A percentile compares a stretch with the other conserved stretches of the same genome.
phyloP scores from a whole-genome alignment of 2,113 vertebrate species.

The Coptodon bakossiorum region DNA sequence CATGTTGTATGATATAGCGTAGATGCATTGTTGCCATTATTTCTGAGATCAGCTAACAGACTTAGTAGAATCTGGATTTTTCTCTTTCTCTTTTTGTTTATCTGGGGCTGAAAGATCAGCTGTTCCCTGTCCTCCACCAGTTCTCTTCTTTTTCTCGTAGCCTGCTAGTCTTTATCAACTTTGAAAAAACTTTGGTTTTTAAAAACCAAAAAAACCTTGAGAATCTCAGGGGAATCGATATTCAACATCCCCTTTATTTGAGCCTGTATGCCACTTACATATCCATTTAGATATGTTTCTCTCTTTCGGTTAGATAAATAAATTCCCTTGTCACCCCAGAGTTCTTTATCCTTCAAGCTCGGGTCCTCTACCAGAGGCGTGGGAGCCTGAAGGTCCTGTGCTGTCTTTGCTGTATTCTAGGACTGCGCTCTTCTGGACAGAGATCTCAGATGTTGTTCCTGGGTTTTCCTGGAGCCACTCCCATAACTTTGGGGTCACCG shows the following conservation, averaged over 20 bases:
- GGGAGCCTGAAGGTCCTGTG: background rate
- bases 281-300: accelerated
- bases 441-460: background rate
- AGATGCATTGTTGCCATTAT: background rate
- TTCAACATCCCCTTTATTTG: background rate
- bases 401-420: background rate
- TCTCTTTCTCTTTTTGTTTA: background rate
- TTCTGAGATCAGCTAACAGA: background rate
- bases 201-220: accelerated
- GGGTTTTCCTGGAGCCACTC: background rate
- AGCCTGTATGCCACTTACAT: background rate
- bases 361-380: background rate
- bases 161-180: background rate
- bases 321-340: accelerated
- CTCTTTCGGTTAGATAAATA: background rate
- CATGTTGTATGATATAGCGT: background rate
- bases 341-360: background rate
- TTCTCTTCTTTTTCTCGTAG: background rate
- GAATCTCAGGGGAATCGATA: accelerated
- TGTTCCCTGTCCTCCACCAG: background rate
- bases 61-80: background rate
- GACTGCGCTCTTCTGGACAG: background rate
- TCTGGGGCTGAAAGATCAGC: background rate
- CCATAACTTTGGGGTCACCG: accelerated
- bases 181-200: background rate